Conservation (phyloP, 2,888 invertebrate genomes). For the Drosophila prolongata region DNA sequence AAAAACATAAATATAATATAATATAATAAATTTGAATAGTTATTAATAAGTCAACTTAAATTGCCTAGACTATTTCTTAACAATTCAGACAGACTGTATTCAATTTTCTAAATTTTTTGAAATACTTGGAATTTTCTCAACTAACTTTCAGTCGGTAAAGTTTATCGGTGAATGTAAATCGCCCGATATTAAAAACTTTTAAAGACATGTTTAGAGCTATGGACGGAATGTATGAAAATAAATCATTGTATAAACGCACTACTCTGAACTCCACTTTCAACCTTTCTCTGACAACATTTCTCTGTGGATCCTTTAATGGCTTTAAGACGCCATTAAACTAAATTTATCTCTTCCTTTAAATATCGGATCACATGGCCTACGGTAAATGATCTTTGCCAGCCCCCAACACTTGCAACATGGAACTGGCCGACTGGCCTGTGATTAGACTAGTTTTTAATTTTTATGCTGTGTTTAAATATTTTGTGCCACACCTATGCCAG, state of each 20-base stretch:
- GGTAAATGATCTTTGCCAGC: constrained; percentile 39
- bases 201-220: not conserved
- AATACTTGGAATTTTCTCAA: not conserved
- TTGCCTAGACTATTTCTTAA: no score
- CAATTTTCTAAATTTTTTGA: no score
- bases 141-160: no score
- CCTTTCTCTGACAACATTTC: not conserved
- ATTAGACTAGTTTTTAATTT: constrained; percentile 79
- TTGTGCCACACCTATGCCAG: constrained; percentile 67
- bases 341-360: constrained; percentile 12
- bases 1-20: not conserved
- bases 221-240: not conserved
- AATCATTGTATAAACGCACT: constrained; percentile 1
- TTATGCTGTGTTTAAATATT: constrained; percentile 76
- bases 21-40: not conserved
- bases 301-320: not conserved
- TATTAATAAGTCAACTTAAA: not conserved
- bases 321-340: not conserved
- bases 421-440: constrained; percentile 51
- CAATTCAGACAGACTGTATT: no score
- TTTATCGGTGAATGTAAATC: not conserved
- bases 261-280: not conserved
- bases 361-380: constrained; percentile 1
- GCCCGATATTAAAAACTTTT: not conserved
- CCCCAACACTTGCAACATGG: constrained; percentile 1